Percentiles rank a stretch among this genome's conserved stretches.
phyloP scores from a whole-genome alignment of 64 coral and sea anemone species.

The Porites lutea region DNA sequence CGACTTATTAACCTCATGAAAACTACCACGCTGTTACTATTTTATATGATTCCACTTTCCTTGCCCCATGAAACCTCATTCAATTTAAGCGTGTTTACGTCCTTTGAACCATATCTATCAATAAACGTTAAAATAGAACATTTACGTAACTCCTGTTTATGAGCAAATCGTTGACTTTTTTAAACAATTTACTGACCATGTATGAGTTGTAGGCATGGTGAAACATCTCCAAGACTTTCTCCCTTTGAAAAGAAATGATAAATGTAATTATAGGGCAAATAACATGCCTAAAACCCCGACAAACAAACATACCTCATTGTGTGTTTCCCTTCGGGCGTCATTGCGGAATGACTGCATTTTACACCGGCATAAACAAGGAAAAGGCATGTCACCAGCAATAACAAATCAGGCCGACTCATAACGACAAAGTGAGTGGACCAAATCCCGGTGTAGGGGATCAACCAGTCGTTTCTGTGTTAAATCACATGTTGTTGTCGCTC shows the following conservation, averaged over 20 bases:
- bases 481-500: constrained; percentile 29
- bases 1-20: neutral
- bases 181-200: constrained; percentile 79
- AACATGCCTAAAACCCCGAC: neutral
- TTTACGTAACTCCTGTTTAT: neutral
- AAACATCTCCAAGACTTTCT: constrained; percentile 98
- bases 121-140: neutral
- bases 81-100: no score
- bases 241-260: constrained; percentile 48
- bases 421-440: constrained; percentile 42
- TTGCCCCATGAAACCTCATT: no score
- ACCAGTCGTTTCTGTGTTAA: neutral
- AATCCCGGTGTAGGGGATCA: constrained; percentile 26
- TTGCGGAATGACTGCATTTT: constrained; percentile 58
- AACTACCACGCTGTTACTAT: neutral
- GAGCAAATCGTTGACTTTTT: neutral
- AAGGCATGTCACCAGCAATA: constrained; percentile 37
- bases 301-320: constrained; percentile 54
- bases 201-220: constrained; percentile 96
- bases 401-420: constrained; percentile 52
- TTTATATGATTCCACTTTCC: no score
- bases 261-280: neutral
- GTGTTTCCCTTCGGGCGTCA: constrained; percentile 61
- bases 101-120: neutral
- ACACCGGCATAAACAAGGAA: constrained; percentile 48